Base-by-base conservation (phyloP, 2,888 invertebrate genomes). In the Plemyria rubiginata region DNA sequence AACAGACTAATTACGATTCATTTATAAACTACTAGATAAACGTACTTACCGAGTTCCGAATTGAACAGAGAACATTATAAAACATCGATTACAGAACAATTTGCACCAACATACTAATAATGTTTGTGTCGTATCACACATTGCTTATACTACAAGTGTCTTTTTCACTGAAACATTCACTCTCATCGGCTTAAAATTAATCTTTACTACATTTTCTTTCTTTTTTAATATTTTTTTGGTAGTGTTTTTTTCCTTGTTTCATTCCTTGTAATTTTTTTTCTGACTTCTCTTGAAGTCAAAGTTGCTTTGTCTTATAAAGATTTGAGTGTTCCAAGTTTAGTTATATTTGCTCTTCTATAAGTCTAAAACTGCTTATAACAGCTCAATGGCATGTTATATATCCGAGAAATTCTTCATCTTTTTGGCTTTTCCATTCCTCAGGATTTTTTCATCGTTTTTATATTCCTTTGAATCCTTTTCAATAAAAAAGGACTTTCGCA, bases 121-220 rank as follows among this genome's bases (percentile, higher is more conserved):
- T 61, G 55, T 52, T 50, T 60, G 64, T 62, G 61, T 53, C n/a
- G 3, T 60, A 52, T 62, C 56, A 64, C 63, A 63, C 61, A 64
- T 62, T 15, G 51, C 66, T 63, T 60, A 66, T 52, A 28, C 66
- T 66, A 66, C n/a, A 50, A 62, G 54, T 65, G 65, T 65, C 65
- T 11, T 32, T 54, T 46, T 54, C 60, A 65, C 64, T 50, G 13
- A 57, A 45, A 38, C 38, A 12, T 32, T 48, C 12, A 32, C 41
- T 43, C 49, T 49, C 6, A 28, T 29, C 28, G 16, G 8, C 40
- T 43, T 54, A 48, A n/a, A 29, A 48, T 49, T 51, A 50, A 1
- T 16, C 9, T 32, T 40, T 28, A 43, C 58, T 62, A 58, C 54
- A 40, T 46, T 51, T 56, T 56, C 11, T 7, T 52, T 22, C 45